Evolutionary conservation across 2,888 invertebrate species (phyloP).

Genomic region (Strigamia maritima): DNA sequence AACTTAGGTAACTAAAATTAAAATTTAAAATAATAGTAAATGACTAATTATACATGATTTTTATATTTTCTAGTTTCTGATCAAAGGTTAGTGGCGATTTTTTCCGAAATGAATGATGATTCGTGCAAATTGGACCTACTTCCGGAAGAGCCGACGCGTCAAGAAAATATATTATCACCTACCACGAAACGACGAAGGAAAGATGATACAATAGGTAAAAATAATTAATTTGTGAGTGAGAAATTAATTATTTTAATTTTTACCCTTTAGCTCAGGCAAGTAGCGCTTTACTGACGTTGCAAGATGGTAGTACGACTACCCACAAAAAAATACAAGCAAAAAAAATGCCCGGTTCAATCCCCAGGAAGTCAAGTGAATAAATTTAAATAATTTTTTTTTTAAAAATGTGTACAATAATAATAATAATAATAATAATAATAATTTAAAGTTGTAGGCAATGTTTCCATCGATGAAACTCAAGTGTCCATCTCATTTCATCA

Average conservation of each 20-base stretch:
- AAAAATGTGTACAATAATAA: no score
- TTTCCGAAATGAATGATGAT: constrained; percentile 38
- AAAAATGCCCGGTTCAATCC: background rate
- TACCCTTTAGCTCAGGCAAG: constrained; percentile 50
- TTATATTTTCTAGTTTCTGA: constrained; percentile 28
- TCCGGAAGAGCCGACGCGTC: constrained; percentile 47
- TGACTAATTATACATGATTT: background rate
- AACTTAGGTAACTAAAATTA: background rate
- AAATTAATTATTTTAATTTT: background rate
- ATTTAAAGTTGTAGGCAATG: background rate
- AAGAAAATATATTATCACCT: background rate
- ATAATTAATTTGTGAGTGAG: background rate
- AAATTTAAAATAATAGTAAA: background rate
- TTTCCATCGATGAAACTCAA: constrained; percentile 48
- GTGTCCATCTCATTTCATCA: constrained; percentile 60
- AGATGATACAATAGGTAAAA: constrained; percentile 36
- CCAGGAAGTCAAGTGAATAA: background rate
- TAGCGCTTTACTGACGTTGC: constrained; percentile 52
- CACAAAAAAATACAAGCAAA: constrained; percentile 47
- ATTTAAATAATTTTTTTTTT: background rate
- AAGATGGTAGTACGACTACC: constrained; percentile 48
- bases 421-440: no score
- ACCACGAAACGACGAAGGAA: constrained; percentile 20
- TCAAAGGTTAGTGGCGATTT: constrained; percentile 31
- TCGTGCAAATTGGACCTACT: constrained; percentile 49